These are phyloP conservation scores for Calliopum simillimum DNA, from an alignment of 2,888 invertebrate genomes.

Conservation along the genomic window DNA sequence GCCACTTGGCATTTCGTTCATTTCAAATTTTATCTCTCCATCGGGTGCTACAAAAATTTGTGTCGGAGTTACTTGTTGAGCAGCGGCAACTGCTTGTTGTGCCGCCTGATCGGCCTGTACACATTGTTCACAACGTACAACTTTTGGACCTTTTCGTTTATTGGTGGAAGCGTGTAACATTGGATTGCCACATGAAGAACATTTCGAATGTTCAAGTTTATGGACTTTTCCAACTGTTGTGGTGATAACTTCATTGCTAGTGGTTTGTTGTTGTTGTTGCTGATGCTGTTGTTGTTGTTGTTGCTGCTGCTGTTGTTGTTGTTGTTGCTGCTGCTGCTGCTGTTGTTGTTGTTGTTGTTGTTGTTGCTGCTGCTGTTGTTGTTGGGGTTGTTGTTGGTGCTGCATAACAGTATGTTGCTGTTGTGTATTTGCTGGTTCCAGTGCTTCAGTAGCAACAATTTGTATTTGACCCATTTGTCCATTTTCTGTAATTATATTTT, in stretches of 20 bases:
- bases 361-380: conserved; percentile 50
- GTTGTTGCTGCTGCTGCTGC: conserved; percentile 38
- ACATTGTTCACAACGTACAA: conserved; percentile 73
- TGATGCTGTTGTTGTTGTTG: conserved; percentile 40
- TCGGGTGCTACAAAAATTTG: conserved; percentile 78
- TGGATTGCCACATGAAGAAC: conserved; percentile 72
- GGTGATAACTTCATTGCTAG: conserved; percentile 57
- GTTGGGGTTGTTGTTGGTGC: conserved; percentile 39
- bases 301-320: conserved; percentile 50
- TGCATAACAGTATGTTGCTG: conserved; percentile 41
- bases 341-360: conserved; percentile 49
- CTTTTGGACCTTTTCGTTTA: conserved; percentile 74
- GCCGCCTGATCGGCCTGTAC: conserved; percentile 71
- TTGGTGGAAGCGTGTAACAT: conserved; percentile 68
- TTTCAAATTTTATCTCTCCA: conserved; percentile 73
- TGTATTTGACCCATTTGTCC: conserved; percentile 71
- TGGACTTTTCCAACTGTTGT: conserved; percentile 67
- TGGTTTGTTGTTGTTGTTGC: conserved; percentile 37
- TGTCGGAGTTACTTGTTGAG: conserved; percentile 65
- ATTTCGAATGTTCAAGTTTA: conserved; percentile 71
- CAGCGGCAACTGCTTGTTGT: conserved; percentile 37
- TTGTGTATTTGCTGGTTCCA: conserved; percentile 56
- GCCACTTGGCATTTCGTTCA: conserved; percentile 67
- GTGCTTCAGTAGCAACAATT: conserved; percentile 71
- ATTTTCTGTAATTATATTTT: conserved; percentile 65